phyloP scores from a whole-genome alignment of 2,113 vertebrate species.

The Datnioides undecimradiatus region DNA sequence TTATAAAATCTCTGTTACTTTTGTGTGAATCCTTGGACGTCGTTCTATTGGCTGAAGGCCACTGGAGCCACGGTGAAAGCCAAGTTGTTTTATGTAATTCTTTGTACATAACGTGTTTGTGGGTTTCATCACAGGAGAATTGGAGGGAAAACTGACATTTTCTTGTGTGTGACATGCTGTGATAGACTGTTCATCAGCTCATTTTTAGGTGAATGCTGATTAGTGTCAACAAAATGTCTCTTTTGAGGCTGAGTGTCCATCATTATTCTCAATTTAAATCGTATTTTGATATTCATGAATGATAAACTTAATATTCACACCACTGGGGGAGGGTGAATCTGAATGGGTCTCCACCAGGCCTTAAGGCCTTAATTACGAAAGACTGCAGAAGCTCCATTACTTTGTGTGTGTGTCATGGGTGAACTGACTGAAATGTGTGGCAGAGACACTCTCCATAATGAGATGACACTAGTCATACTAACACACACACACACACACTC shows the following conservation, averaged over 20 bases:
- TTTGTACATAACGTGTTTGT: background rate
- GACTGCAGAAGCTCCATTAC: background rate
- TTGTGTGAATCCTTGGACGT: background rate
- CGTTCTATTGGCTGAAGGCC: slow-evolving; percentile 6
- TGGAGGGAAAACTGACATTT: background rate
- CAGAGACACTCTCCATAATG: slow-evolving; percentile 39
- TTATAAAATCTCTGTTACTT: background rate
- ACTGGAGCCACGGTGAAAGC: background rate
- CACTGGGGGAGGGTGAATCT: background rate
- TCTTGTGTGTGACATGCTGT: background rate
- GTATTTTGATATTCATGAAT: slow-evolving; percentile 33
- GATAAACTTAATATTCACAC: slow-evolving; percentile 40
- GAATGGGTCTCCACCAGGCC: slow-evolving; percentile 39
- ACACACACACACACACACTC: slow-evolving; percentile 7
- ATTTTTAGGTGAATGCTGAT: background rate
- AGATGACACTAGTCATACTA: slow-evolving; percentile 38
- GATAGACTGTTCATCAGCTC: background rate
- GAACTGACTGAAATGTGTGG: slow-evolving; percentile 40
- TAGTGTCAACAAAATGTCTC: background rate
- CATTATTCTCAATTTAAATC: slow-evolving; percentile 4
- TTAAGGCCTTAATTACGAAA: too few species aligned
- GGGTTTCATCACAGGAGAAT: background rate
- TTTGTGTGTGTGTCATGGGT: slow-evolving; percentile 31
- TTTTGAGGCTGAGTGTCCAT: background rate
- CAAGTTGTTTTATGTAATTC: background rate